Percentiles rank a stretch among this genome's conserved stretches.
These are phyloP conservation scores for Siderastrea radians DNA, from an alignment of 92 coral and sea anemone genomes.

Conservation along the genomic window DNA sequence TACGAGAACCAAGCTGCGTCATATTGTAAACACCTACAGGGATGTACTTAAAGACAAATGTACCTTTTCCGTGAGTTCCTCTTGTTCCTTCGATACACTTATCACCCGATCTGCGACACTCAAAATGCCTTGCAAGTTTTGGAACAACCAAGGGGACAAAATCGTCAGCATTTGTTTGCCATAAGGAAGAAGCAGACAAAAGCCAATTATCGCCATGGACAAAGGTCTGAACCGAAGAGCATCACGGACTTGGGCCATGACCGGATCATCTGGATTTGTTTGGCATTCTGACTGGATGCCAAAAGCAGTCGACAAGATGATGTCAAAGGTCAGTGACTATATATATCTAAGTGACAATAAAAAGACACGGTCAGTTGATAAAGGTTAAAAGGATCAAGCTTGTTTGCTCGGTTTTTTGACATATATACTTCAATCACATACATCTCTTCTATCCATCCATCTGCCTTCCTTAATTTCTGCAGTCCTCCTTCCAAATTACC, in stretches of 20 bases:
- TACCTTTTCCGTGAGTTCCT: conserved; percentile 15
- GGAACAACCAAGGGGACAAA: conserved; percentile 24
- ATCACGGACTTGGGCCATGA: conserved; percentile 40
- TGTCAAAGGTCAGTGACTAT: conserved; percentile 66
- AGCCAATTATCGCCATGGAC: neutral
- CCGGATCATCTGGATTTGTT: conserved; percentile 73
- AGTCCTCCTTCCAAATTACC: too few relatives aligned
- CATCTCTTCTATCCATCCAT: too few relatives aligned
- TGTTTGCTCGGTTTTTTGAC: too few relatives aligned
- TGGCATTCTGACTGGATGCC: conserved; percentile 75
- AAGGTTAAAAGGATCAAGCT: too few relatives aligned
- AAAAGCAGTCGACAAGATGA: conserved; percentile 66
- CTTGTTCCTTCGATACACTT: conserved; percentile 2
- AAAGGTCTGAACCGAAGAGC: conserved; percentile 42
- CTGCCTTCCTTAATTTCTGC: too few relatives aligned
- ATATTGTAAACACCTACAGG: too few relatives aligned
- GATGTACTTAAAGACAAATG: neutral
- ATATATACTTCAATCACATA: too few relatives aligned
- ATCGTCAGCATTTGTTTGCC: conserved; percentile 5
- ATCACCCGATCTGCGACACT: conserved; percentile 25
- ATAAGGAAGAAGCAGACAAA: conserved; percentile 18
- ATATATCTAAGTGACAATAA: conserved; percentile 48
- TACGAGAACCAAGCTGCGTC: too few relatives aligned
- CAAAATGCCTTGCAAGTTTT: conserved; percentile 1
- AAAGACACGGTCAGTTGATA: too few relatives aligned